phyloP scores from a whole-genome alignment of 2,113 vertebrate species.

The Lophochroa leadbeateri region DNA sequence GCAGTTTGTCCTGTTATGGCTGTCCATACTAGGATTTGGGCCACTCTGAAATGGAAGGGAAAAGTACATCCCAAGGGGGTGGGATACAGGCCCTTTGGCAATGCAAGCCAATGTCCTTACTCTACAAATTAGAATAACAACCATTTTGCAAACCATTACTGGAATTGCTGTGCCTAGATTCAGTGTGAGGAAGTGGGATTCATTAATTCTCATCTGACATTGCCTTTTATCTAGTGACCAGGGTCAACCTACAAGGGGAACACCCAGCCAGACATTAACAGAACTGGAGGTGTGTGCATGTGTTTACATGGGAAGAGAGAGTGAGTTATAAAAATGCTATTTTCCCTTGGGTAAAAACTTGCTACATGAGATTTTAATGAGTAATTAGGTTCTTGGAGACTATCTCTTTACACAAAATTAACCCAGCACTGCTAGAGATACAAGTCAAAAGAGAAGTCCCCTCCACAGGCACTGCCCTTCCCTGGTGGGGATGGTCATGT shows the following conservation, averaged over 20 bases:
- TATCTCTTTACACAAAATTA: not conserved
- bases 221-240: constrained; percentile 49
- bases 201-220: not conserved
- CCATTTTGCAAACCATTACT: not conserved
- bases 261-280: not conserved
- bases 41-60: not conserved
- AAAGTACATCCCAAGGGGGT: not conserved
- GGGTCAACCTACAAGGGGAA: constrained; percentile 1
- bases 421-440: not conserved
- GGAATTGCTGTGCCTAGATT: constrained; percentile 11
- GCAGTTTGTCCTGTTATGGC: not conserved
- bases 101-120: not conserved
- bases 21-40: not conserved
- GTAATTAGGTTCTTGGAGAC: not conserved
- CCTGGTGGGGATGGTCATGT: not conserved
- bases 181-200: not conserved
- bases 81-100: not conserved
- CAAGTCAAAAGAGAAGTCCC: not conserved
- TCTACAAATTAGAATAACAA: not conserved
- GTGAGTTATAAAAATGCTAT: not conserved
- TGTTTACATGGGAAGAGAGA: not conserved
- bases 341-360: not conserved
- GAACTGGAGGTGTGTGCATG: constrained; percentile 34
- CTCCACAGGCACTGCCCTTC: not conserved
- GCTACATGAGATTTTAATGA: not conserved